Evolutionary conservation across 2,113 vertebrate species (phyloP).

Genomic region (Aphelocoma coerulescens): DNA sequence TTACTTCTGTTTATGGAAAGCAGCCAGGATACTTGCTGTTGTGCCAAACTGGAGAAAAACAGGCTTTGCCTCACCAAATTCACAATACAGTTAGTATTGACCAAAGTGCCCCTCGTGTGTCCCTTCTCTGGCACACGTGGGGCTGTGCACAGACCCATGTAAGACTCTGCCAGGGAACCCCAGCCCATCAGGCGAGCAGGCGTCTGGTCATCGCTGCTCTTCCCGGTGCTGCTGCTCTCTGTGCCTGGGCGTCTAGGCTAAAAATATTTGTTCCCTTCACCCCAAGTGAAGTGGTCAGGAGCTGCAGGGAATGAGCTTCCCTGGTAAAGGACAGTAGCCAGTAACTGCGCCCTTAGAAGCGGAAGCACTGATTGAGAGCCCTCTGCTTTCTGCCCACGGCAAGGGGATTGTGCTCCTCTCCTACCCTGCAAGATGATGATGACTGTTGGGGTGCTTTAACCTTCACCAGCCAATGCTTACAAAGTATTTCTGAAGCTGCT

Average conservation of each 20-base stretch:
- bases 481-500: not conserved
- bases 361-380: not conserved
- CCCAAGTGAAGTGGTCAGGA: not conserved
- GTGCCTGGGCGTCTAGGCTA: fast-evolving
- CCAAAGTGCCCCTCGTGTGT: fast-evolving
- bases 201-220: fast-evolving
- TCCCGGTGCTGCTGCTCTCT: fast-evolving
- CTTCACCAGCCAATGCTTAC: not conserved
- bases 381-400: not conserved
- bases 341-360: not conserved
- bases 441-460: not conserved
- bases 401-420: not conserved
- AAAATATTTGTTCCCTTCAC: not conserved
- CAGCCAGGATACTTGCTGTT: not conserved
- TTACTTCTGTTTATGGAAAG: not conserved
- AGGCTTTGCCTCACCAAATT: not conserved
- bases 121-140: fast-evolving
- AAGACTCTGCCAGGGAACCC: not conserved
- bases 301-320: not conserved
- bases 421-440: not conserved
- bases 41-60: not conserved
- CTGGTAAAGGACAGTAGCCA: not conserved
- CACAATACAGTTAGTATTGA: fast-evolving
- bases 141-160: not conserved
- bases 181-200: fast-evolving